Conservation (phyloP, 92 coral and sea anemone genomes). For the Umimayanthus kanabou region DNA sequence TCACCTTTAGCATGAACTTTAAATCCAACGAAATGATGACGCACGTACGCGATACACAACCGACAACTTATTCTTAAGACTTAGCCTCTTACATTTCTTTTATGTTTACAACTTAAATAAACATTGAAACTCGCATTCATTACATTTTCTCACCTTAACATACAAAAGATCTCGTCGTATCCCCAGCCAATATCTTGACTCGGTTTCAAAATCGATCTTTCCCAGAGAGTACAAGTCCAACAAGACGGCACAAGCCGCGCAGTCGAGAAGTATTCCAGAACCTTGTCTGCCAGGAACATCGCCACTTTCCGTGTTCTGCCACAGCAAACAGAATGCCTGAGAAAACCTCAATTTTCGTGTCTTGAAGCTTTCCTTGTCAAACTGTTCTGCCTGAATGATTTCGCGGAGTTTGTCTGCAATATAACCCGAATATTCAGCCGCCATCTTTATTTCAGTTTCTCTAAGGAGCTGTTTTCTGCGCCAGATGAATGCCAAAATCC, state of each 20-base stretch:
- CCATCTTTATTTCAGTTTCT: conserved; percentile 38
- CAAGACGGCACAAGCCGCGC: conserved; percentile 61
- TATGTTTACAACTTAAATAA: background rate
- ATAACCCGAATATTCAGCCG: conserved; percentile 44
- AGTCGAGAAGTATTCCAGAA: conserved; percentile 50
- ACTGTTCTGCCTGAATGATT: conserved; percentile 60
- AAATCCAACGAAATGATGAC: background rate
- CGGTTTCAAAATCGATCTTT: conserved; percentile 57
- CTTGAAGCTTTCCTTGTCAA: conserved; percentile 54
- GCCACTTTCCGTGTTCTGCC: conserved; percentile 86
- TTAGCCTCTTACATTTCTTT: background rate
- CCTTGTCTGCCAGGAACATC: conserved; percentile 66
- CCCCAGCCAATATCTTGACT: conserved; percentile 63
- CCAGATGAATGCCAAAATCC: background rate
- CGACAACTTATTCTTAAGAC: background rate
- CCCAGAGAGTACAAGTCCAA: conserved; percentile 61
- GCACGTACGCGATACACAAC: background rate
- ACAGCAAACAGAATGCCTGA: conserved; percentile 80
- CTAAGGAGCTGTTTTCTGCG: background rate
- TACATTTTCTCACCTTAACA: conserved; percentile 57
- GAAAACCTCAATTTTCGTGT: conserved; percentile 64
- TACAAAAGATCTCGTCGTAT: conserved; percentile 45
- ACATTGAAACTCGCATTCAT: conserved; percentile 13
- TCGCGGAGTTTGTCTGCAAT: conserved; percentile 51
- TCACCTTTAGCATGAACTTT: background rate